Percentiles rank a stretch among this genome's conserved stretches.
Conservation (phyloP, 1,140 invertebrate genomes). For the Elysia chlorotica region DNA sequence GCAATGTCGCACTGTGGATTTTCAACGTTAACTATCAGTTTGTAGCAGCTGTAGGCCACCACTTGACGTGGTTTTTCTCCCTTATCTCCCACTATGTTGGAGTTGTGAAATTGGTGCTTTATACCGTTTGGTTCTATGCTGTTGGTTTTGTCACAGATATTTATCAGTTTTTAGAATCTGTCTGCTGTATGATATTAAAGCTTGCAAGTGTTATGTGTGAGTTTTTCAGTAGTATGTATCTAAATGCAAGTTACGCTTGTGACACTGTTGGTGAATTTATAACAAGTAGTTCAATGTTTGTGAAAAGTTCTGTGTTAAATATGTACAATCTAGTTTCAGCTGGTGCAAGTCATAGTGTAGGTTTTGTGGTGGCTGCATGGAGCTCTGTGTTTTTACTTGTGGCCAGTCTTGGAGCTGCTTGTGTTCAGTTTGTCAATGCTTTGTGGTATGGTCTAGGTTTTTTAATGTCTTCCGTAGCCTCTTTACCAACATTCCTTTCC, state of each 20-base stretch:
- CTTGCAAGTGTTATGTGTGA: background rate
- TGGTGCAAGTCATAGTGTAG: background rate
- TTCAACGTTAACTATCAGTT: slow-evolving; percentile 12
- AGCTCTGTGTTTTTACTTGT: slow-evolving; percentile 1
- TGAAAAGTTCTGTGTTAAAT: background rate
- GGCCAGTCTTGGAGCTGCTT: slow-evolving; percentile 23
- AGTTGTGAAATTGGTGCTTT: background rate
- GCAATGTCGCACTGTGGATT: background rate
- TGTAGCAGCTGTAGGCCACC: slow-evolving; percentile 1
- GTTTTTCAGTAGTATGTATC: background rate
- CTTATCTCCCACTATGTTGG: background rate
- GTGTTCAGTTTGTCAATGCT: slow-evolving; percentile 16
- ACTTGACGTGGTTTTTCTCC: background rate
- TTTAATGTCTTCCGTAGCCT: slow-evolving; percentile 22
- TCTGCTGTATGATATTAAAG: background rate
- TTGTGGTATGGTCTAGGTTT: slow-evolving; percentile 26
- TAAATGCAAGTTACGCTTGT: too few species aligned
- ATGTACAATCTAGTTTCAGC: background rate
- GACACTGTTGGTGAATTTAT: too few species aligned
- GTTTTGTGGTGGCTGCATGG: background rate
- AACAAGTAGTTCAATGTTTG: too few species aligned
- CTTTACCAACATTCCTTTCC: background rate
- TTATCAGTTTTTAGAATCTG: background rate
- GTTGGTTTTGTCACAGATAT: background rate
- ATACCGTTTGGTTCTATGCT: background rate